Conservation (phyloP, 2,888 invertebrate species). For the Hyposoter dolosus region DNA sequence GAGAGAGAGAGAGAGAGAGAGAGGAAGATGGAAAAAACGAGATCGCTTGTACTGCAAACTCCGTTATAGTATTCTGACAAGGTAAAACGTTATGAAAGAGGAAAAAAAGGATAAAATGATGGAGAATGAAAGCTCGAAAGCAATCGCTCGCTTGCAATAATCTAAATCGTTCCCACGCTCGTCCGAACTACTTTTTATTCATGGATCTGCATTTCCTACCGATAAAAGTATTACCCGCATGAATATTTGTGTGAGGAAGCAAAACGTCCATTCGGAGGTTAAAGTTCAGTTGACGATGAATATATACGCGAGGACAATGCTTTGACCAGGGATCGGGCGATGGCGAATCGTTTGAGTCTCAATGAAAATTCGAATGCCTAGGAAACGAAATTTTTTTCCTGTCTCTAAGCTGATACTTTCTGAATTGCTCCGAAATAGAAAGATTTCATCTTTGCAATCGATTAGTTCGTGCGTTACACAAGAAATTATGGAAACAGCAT, state of each 20-base stretch:
- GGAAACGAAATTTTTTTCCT: background rate
- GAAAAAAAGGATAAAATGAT: conserved; percentile 15
- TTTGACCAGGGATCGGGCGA: background rate
- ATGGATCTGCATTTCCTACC: conserved; percentile 31
- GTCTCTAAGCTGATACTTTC: background rate
- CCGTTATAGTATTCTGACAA: conserved; percentile 52
- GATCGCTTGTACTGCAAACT: conserved; percentile 47
- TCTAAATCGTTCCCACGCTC: conserved; percentile 34
- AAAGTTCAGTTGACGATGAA: background rate
- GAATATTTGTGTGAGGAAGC: conserved; percentile 11
- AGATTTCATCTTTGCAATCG: too few relatives aligned
- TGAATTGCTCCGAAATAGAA: too few relatives aligned
- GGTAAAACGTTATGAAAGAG: conserved; percentile 28
- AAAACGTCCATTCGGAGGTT: background rate
- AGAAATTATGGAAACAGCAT: too few relatives aligned
- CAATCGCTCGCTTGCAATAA: conserved; percentile 39
- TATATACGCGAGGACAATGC: background rate
- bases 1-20: conserved; percentile 28
- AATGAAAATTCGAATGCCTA: background rate
- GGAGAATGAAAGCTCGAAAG: conserved; percentile 41
- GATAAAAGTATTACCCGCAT: conserved; percentile 30
- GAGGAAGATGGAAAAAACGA: conserved; percentile 28
- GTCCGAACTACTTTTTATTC: conserved; percentile 28
- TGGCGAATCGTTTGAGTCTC: background rate
- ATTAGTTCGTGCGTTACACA: too few relatives aligned